A percentile compares a stretch with the other conserved stretches of the same genome.
Evolutionary conservation across 2,113 vertebrate species (phyloP).

Genomic region (Myrmecophaga tridactyla): DNA sequence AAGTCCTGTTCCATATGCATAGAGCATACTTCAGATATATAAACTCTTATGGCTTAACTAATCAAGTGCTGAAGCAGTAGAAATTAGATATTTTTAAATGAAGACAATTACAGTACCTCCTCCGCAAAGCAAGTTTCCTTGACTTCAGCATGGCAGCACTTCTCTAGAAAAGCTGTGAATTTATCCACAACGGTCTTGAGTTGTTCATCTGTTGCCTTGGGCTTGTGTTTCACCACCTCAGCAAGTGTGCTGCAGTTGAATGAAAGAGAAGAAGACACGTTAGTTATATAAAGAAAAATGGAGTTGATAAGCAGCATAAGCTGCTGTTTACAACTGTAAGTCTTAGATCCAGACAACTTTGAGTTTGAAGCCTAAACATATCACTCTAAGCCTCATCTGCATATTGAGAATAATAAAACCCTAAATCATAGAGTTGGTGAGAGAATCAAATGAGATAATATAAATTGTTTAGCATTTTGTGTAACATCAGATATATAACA

Average conservation of each 20-base stretch:
- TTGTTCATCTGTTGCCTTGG: slow-evolving; percentile 52
- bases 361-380: background rate
- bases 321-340: background rate
- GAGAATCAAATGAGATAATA: background rate
- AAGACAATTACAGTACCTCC: slow-evolving; percentile 33
- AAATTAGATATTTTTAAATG: background rate
- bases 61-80: background rate
- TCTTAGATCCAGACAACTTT: background rate
- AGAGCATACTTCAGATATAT: background rate
- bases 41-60: background rate
- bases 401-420: background rate
- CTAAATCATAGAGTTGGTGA: background rate
- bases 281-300: background rate
- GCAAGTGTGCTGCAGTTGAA: slow-evolving; percentile 54
- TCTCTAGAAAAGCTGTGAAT: background rate
- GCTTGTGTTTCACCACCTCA: slow-evolving; percentile 75
- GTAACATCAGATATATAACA: background rate
- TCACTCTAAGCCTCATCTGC: background rate
- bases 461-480: background rate
- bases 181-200: background rate
- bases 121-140: slow-evolving; percentile 56
- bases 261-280: background rate
- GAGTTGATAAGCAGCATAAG: background rate
- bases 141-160: slow-evolving; percentile 5
- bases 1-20: background rate